Evolutionary conservation across 92 coral and sea anemone species (phyloP), one percentile per base, ranked within the genome.

Genomic region (Zoanthus sociatus): DNA sequence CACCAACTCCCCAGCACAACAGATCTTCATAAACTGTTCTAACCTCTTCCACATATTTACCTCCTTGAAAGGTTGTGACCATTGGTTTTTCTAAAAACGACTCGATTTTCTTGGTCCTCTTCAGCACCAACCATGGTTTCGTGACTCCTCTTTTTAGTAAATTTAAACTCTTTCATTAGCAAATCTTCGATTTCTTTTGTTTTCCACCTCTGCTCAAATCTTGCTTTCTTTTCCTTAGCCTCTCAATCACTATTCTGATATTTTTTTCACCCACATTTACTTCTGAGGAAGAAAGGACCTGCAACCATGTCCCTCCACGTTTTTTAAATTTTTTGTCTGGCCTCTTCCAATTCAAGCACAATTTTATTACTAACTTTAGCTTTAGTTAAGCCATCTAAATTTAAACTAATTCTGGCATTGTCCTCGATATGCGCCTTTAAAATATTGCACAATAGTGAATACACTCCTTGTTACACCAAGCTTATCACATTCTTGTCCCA

Each of bases 21-120:
- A 78, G 71, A 37, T 87, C 87, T 72, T 79, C 79, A 79, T 87
- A 87, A 0, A 87, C 90, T 32, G 79, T 58, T 68, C 82, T 54
- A 32, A 71, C 58, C 46, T 87, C 86, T 63, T 87, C 84, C 53
- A 66, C 55, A 45, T 87, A 87, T 46, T 75, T 78, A 10, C 90
- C 79, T 78, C 72, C 74, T 16, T 87, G 50, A 87, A 78, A 70
- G 30, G 78, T 78, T 48, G 67, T 87, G 14, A 87, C 90, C 33
- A 15, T 78, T 32, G 83, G 54, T 16, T 33, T 58, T 37, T 44
- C 86, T 82, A 54, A 48, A 82, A 82, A 81, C 13, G 9, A 68
- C 20, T 68, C 48, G 6, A 82, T 82, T 82, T 73, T 67, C 61
- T 82, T n/a, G 71, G n/a, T 66, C 37, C 37, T 66, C 71, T 66